These are phyloP conservation scores for Danio aesculapii DNA, from an alignment of 2,797 vertebrate genomes.

Conservation along the genomic window DNA sequence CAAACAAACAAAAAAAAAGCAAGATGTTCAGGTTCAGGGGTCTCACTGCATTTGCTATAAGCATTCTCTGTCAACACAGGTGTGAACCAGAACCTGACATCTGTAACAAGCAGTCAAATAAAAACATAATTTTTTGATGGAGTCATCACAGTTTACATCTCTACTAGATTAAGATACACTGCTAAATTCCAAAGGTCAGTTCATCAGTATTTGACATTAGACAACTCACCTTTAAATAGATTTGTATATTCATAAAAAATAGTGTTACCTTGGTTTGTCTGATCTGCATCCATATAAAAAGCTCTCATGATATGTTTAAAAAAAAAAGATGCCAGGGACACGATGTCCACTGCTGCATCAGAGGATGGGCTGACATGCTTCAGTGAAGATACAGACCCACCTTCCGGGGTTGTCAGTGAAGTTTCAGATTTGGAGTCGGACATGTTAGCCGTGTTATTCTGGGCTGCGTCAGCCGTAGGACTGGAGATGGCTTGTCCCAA, in stretches of 20 bases:
- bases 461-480: no score
- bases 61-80: background rate
- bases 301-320: slow-evolving; percentile 17
- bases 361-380: no score
- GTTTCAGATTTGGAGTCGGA: no score
- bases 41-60: background rate
- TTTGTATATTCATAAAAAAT: slow-evolving; percentile 7
- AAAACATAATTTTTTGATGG: background rate
- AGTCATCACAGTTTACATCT: background rate
- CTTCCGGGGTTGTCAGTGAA: no score
- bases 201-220: no score
- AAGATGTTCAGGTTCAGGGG: background rate
- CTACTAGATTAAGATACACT: background rate
- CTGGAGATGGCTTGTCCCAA: no score
- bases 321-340: no score
- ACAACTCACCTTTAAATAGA: background rate
- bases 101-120: background rate
- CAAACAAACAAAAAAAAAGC: background rate
- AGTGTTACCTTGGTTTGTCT: background rate
- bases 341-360: no score
- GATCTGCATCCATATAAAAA: background rate
- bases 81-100: background rate
- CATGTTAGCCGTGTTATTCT: no score
- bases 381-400: no score
- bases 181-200: background rate